A percentile compares a stretch with the other conserved stretches of the same genome.
These are phyloP conservation scores for Turnix velox DNA, from an alignment of 2,113 vertebrate genomes.

Conservation along the genomic window DNA sequence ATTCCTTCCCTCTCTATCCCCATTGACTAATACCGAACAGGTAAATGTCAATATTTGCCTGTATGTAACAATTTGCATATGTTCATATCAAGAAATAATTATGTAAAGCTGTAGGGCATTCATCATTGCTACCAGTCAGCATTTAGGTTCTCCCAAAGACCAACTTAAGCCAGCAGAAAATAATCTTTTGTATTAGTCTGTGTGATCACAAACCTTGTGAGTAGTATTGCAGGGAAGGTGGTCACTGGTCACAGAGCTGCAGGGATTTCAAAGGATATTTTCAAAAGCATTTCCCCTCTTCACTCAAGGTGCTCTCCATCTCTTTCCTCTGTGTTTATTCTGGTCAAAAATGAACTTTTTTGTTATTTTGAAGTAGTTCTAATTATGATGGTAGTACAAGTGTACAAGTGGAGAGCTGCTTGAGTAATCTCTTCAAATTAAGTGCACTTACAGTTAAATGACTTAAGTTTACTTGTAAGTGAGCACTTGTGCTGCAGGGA, in stretches of 20 bases:
- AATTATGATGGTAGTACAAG: constrained; percentile 52
- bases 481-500: not conserved
- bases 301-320: not conserved
- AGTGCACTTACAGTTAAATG: constrained; percentile 55
- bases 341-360: constrained; percentile 36
- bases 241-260: not conserved
- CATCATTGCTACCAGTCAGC: not conserved
- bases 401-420: constrained; percentile 38
- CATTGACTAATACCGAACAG: not conserved
- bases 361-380: constrained; percentile 42
- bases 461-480: constrained; percentile 51
- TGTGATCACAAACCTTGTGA: not conserved
- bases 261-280: not conserved
- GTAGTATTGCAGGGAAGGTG: not conserved
- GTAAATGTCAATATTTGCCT: not conserved
- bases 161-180: not conserved
- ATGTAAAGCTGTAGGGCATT: not conserved
- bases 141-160: not conserved
- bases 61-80: not conserved
- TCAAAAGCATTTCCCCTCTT: constrained; percentile 2
- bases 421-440: constrained; percentile 65
- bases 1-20: not conserved
- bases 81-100: not conserved
- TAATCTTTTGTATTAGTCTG: not conserved
- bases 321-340: not conserved